Base-by-base conservation (phyloP, 1,140 invertebrate species). In the Penaeus chinensis region DNA sequence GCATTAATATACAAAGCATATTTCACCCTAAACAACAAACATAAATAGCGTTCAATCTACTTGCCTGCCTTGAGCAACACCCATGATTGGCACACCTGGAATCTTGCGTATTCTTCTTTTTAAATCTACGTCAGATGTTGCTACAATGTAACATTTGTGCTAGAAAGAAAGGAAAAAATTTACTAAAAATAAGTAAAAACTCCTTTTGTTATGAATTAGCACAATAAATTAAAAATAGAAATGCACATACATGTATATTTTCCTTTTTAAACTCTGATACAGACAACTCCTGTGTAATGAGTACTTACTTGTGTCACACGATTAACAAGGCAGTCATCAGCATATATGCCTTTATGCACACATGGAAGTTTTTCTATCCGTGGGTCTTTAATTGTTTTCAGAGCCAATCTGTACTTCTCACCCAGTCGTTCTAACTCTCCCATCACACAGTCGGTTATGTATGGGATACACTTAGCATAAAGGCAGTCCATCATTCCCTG, bases 131-230 rank as follows among this genome's bases (percentile, higher is more conserved):
- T 99, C 99, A 94, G 99, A 99, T 4, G 99, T 99, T 13, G 98
- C 99, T 24, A 99, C 98, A 91, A 99, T 99, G 92, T 99, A 99
- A 93, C 98, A 99, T 92, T 99, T 99, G 92, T 99, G 98, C 95
- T 99, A 5, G 92, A 86, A 94, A 94, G 90, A 91, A 91, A 90
- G 89, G 92, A 82, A 84, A 90, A 84, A 65, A 80, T 77, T 37
- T 24, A 37, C 71, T 89, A 61, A 87, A 61, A 63, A 4, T 47
- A 89, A 76, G 10, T 16, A 2, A 54, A 54, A 54, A 54, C 60
- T 18, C 0, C 88, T 10, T 76, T 78, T 20, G 8, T 22, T 54
- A 16, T 54, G 10, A 54, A 54, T 13, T 13, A 54, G 16, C 16
- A 54, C 11, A 13, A 54, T 54, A 54, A 13, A 54, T 54, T 16